Conservation (phyloP, 2,113 vertebrate genomes). For the Suncus etruscus region DNA sequence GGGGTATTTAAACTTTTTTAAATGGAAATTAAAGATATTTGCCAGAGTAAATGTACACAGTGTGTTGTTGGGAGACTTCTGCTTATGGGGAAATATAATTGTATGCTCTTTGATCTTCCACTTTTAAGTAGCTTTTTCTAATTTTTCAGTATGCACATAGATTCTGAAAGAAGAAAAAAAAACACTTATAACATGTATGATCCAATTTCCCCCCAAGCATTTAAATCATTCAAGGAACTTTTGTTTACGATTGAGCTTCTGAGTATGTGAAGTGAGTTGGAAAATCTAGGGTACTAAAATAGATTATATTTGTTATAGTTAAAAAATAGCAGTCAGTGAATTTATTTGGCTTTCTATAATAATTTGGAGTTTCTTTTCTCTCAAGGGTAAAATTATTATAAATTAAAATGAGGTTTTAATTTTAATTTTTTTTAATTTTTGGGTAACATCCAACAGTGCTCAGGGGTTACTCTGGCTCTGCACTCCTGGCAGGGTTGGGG, state of each 20-base stretch:
- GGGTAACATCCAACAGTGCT: no score
- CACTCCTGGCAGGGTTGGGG: no score
- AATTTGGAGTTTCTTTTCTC: neutral
- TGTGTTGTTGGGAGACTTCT: neutral
- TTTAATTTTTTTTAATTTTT: neutral
- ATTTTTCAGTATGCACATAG: neutral
- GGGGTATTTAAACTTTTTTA: constrained; percentile 44
- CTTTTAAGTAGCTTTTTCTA: neutral
- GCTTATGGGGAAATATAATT: neutral
- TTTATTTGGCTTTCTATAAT: neutral
- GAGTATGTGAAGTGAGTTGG: neutral
- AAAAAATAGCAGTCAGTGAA: neutral
- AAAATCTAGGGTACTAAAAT: neutral
- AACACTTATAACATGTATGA: neutral
- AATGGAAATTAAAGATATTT: constrained; percentile 42
- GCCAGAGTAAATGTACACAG: neutral
- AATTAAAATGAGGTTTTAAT: neutral
- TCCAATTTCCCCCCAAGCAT: neutral
- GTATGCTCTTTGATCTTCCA: constrained; percentile 10
- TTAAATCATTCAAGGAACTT: constrained; percentile 29
- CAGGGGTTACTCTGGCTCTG: no score
- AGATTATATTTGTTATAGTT: neutral
- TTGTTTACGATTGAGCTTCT: neutral
- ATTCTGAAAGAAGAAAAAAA: neutral
- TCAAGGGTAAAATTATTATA: neutral